A percentile compares a stretch with the other conserved stretches of the same genome.
Conservation (phyloP, 1,140 invertebrate species). For the Neodiprion virginianus region DNA sequence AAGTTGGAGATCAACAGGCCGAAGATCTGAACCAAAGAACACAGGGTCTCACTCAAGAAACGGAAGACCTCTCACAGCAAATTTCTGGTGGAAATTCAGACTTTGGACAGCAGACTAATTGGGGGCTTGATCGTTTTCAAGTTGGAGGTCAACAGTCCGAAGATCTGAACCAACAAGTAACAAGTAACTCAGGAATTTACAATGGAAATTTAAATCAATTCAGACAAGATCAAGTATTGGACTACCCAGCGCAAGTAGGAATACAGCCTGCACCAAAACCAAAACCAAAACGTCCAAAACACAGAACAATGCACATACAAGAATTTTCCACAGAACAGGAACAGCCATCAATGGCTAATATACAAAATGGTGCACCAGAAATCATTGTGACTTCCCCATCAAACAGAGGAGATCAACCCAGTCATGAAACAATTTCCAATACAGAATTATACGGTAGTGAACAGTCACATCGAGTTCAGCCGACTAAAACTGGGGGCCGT, state of each 20-base stretch:
- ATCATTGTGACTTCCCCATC: background rate
- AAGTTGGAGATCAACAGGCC: conserved; percentile 20
- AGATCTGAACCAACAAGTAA: conserved; percentile 28
- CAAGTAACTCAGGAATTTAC: background rate
- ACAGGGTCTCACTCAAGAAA: conserved; percentile 25
- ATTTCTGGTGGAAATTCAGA: background rate
- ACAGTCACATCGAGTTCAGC: no score
- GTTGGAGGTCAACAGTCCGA: background rate
- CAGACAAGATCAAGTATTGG: background rate
- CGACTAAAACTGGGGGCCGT: no score
- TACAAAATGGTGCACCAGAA: background rate
- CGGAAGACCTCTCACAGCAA: conserved; percentile 5
- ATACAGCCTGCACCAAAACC: conserved; percentile 31
- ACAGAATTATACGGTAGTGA: background rate
- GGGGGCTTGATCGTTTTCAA: no score
- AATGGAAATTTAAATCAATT: no score
- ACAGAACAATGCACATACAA: background rate
- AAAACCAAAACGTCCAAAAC: conserved; percentile 27
- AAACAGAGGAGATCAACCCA: conserved; percentile 14
- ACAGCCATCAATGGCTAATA: background rate
- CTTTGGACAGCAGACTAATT: no score
- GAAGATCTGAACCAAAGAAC: conserved; percentile 19
- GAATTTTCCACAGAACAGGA: conserved; percentile 14
- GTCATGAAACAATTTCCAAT: background rate
- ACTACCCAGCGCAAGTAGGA: conserved; percentile 9